phyloP scores from a whole-genome alignment of 2,888 invertebrate genomes.

The Drosophila dives region DNA sequence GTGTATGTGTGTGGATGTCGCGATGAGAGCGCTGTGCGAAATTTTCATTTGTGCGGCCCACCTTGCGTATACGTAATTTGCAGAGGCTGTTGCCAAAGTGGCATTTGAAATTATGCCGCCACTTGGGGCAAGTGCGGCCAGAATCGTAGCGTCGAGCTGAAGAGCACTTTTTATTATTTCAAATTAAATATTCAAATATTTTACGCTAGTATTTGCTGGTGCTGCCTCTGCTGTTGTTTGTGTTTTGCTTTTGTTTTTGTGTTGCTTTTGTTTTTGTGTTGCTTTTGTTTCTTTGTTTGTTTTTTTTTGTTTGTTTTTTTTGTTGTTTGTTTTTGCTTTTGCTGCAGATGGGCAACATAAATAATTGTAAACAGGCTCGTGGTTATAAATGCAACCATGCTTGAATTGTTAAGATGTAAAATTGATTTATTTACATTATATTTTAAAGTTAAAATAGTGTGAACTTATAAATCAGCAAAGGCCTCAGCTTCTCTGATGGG shows the following conservation, averaged over 20 bases:
- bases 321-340: not conserved
- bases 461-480: not conserved
- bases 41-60: conserved; percentile 45
- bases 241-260: not conserved
- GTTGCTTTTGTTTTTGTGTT: not conserved
- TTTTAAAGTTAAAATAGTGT: not conserved
- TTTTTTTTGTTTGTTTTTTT: not conserved
- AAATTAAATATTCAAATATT: conserved; percentile 68
- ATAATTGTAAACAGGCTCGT: not conserved
- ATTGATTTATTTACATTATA: not conserved
- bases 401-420: not conserved
- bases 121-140: conserved; percentile 68
- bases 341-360: conserved; percentile 1
- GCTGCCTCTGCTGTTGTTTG: not conserved
- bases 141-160: conserved; percentile 18
- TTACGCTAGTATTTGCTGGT: conserved; percentile 22
- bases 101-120: conserved; percentile 77
- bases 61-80: conserved; percentile 73
- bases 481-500: not conserved
- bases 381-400: not conserved
- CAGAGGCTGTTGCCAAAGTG: conserved; percentile 67
- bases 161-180: conserved; percentile 51
- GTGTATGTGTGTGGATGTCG: not conserved
- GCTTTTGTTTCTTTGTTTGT: not conserved
- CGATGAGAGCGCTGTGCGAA: conserved; percentile 29